These are phyloP conservation scores for Sisyra terminalis DNA, from an alignment of 2,888 invertebrate genomes.

Conservation along the genomic window DNA sequence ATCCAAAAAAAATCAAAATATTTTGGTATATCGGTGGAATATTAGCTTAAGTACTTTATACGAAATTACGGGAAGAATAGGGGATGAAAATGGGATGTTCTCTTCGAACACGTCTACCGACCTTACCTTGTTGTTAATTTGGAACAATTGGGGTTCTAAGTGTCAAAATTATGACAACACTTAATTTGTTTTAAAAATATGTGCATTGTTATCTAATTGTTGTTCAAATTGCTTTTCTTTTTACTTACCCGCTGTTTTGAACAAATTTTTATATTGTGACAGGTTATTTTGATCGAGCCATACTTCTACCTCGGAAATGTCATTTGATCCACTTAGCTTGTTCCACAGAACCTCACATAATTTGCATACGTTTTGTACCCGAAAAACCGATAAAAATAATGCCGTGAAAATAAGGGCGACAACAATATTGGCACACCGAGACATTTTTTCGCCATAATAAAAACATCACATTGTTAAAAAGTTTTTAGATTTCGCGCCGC, in stretches of 20 bases:
- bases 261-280: conserved; percentile 48
- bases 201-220: no score
- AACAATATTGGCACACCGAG: conserved; percentile 28
- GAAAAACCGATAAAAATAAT: conserved; percentile 29
- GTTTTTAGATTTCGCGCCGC: neutral
- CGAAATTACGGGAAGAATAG: no score
- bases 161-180: no score
- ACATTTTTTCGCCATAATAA: conserved; percentile 17
- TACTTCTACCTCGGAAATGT: conserved; percentile 42
- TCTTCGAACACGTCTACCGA: no score
- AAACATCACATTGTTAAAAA: neutral
- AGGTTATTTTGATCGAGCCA: conserved; percentile 64
- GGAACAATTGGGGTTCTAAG: no score
- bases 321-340: conserved; percentile 18
- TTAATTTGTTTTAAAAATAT: no score
- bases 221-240: no score
- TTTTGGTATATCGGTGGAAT: no score
- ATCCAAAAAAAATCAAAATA: no score
- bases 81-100: no score
- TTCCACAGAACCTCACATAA: conserved; percentile 29
- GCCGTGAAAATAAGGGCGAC: conserved; percentile 28
- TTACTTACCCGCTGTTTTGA: conserved; percentile 53
- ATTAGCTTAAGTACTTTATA: no score
- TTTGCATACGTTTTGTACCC: conserved; percentile 29
- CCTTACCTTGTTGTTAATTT: no score